Evolutionary conservation across 2,888 invertebrate species (phyloP), one percentile per base, ranked within the genome.

Genomic region (Isoperla grammatica): DNA sequence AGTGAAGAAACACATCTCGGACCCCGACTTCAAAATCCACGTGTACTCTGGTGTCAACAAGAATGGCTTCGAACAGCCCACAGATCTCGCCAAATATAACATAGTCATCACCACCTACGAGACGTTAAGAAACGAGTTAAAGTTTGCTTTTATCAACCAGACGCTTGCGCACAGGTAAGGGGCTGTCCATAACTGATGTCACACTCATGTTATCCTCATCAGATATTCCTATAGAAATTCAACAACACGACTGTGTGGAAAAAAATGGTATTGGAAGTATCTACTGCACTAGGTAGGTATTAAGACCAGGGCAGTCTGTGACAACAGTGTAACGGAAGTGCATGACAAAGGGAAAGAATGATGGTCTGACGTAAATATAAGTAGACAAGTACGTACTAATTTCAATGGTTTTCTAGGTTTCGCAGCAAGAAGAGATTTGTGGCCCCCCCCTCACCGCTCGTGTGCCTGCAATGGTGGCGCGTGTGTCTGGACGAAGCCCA

Each of bases 401-500:
- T n/a, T n/a, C n/a, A n/a, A n/a, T n/a, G n/a, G n/a, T n/a, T n/a
- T 48, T 29, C 15, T 60, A 69, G 69, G 19, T 73, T 85, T 54
- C 76, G 87, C 1, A 74, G 79, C 62, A 78, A 81, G n/a, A 82
- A 84, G 63, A 77, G 81, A 35, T 87, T 83, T 65, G 76, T 84
- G 72, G 76, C 81, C 1, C 78, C 81, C 1, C 82, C 82, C 0
- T 82, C 85, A 48, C 87, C 90, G 0, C 72, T 90, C n/a, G 73
- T 80, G 1, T 79, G 81, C 68, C 76, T 90, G 1, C 75, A 82
- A 53, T 90, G 88, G 87, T 89, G 88, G 88, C 77, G 90, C 59
- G 78, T 89, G 56, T 82, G 86, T 69, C 73, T 89, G 22, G 90
- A 90, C 73, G 90, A 90, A 74, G 89, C 88, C 4, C 90, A 90